These are phyloP conservation scores for Alloplasta piceator DNA, from an alignment of 2,888 invertebrate species.

Conservation along the genomic window DNA sequence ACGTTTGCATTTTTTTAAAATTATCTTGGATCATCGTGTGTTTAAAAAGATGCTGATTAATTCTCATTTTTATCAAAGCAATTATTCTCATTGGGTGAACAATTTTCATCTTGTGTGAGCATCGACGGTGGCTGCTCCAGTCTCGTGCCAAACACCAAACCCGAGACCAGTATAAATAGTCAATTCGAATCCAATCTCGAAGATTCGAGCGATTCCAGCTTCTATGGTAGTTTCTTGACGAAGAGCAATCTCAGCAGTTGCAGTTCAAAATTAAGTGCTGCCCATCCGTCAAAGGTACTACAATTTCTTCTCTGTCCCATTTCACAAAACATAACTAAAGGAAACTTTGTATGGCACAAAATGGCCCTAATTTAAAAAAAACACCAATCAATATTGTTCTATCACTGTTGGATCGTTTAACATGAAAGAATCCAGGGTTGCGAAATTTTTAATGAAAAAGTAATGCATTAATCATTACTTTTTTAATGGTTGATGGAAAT, in stretches of 20 bases:
- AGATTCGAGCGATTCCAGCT: conserved; percentile 80
- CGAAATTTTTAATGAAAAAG: too few species aligned
- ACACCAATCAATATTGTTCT: too few species aligned
- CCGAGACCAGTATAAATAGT: conserved; percentile 53
- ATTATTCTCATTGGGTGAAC: conserved; percentile 73
- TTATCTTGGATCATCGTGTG: not conserved
- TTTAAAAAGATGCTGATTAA: not conserved
- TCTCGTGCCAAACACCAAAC: conserved; percentile 62
- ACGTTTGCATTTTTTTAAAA: not conserved
- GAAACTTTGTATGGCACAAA: too few species aligned
- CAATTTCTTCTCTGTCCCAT: not conserved
- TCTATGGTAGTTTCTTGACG: conserved; percentile 80
- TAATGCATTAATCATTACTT: too few species aligned
- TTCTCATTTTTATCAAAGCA: conserved; percentile 54
- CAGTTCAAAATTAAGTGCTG: conserved; percentile 70
- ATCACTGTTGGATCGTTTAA: too few species aligned
- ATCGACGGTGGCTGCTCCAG: conserved; percentile 74
- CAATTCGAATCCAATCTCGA: conserved; percentile 72
- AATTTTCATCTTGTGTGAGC: conserved; percentile 76
- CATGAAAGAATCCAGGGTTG: too few species aligned
- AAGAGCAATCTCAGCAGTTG: conserved; percentile 77
- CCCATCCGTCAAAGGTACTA: conserved; percentile 60
- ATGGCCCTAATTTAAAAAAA: too few species aligned
- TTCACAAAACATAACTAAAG: too few species aligned
- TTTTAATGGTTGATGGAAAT: too few species aligned